Evolutionary conservation across 2,113 vertebrate species (phyloP).

Genomic region (Setophaga kirtlandii): DNA sequence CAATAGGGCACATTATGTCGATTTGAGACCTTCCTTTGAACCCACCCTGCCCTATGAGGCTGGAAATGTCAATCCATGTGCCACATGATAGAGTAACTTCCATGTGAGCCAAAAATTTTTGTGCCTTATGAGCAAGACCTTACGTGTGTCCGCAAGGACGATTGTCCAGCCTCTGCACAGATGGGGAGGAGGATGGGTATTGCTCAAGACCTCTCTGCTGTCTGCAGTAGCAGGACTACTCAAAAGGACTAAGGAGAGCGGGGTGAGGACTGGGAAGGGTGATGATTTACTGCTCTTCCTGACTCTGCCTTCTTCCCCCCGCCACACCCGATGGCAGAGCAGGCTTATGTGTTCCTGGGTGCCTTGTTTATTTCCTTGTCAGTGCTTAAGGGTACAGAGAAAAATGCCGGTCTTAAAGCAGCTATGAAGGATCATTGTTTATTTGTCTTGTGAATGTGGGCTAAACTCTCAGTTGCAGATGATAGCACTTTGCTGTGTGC

Average conservation of each 20-base stretch:
- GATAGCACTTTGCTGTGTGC: neutral
- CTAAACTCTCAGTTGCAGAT: neutral
- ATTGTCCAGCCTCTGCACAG: neutral
- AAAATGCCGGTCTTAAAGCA: neutral
- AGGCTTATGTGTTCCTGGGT: neutral
- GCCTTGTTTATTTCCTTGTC: neutral
- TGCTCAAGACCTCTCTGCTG: neutral
- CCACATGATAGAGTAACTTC: neutral
- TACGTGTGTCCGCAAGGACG: rapidly evolving
- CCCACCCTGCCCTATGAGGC: neutral
- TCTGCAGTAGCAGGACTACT: neutral
- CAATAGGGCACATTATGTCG: neutral
- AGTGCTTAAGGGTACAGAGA: neutral
- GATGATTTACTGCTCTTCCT: neutral
- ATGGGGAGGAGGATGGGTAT: neutral
- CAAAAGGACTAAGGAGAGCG: neutral
- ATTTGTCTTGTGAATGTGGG: neutral
- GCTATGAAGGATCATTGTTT: neutral
- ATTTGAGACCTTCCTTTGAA: neutral
- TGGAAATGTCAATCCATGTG: rapidly evolving
- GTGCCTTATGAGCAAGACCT: neutral
- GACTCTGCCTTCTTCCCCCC: neutral
- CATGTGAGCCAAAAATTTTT: neutral
- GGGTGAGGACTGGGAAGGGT: rapidly evolving
- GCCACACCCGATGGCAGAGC: rapidly evolving